These are phyloP conservation scores for Diplodus puntazzo DNA, from an alignment of 2,797 vertebrate species.

Conservation along the genomic window DNA sequence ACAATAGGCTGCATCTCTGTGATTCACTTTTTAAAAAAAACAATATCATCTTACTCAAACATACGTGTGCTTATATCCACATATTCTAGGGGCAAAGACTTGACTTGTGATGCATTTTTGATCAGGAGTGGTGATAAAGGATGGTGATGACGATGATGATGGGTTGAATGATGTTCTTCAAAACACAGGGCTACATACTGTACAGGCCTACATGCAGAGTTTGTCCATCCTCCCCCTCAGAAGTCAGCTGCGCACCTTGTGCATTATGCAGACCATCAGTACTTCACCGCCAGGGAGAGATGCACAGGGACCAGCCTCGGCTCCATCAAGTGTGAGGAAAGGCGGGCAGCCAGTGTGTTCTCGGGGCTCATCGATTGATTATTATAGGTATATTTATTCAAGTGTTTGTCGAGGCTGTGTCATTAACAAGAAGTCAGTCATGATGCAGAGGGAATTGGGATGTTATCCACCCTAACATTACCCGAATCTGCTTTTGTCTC, in stretches of 20 bases:
- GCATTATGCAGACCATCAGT: slow-evolving; percentile 79
- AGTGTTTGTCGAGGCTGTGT: slow-evolving; percentile 34
- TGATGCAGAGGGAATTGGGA: slow-evolving; percentile 41
- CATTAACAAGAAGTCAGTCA: slow-evolving; percentile 17
- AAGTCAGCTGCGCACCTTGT: slow-evolving; percentile 84
- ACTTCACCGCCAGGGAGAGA: slow-evolving; percentile 47
- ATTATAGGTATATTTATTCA: slow-evolving; percentile 1
- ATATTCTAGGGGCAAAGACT: not conserved
- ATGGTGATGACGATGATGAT: slow-evolving; percentile 3
- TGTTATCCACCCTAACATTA: slow-evolving; percentile 16
- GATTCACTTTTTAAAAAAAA: not conserved
- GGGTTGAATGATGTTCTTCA: slow-evolving; percentile 60
- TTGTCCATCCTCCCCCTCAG: slow-evolving; percentile 69
- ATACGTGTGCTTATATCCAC: not conserved
- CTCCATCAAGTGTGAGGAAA: slow-evolving; percentile 26
- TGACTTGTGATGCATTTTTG: slow-evolving; percentile 43
- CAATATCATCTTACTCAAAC: not conserved
- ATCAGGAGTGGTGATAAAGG: slow-evolving; percentile 61
- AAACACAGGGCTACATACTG: slow-evolving; percentile 62
- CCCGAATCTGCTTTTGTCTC: slow-evolving; percentile 49
- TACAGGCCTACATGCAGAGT: slow-evolving; percentile 74
- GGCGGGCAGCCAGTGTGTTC: not conserved
- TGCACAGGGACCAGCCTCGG: slow-evolving; percentile 27
- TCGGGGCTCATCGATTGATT: not conserved
- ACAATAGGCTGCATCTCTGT: slow-evolving; percentile 12